phyloP scores from a whole-genome alignment of 37 sponge, comb jelly and placozoan species.

The Crambe crambe region DNA sequence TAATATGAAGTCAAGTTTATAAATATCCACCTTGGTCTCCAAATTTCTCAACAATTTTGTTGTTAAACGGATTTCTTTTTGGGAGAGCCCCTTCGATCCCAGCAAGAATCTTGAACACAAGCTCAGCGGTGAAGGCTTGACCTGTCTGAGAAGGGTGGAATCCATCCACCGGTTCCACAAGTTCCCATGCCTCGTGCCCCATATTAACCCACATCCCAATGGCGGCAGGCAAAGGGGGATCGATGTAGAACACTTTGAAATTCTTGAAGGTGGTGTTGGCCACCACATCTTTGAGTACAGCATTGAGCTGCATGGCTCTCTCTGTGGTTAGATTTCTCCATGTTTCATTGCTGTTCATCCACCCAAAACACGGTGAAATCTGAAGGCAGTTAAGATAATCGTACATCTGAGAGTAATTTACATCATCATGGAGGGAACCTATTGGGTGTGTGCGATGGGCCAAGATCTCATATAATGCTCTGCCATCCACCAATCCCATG shows the following conservation, averaged over 20 bases:
- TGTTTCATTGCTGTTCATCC: slow-evolving; percentile 90
- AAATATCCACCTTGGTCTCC: slow-evolving; percentile 89
- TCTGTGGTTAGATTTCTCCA: slow-evolving; percentile 83
- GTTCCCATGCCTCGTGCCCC: slow-evolving; percentile 79
- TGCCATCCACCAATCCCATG: slow-evolving; percentile 84
- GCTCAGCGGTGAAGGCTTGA: slow-evolving; percentile 66
- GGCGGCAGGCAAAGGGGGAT: slow-evolving; percentile 51
- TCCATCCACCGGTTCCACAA: slow-evolving; percentile 96
- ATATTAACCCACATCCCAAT: slow-evolving; percentile 54
- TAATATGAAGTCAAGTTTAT: background rate
- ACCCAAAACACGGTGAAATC: slow-evolving; percentile 91
- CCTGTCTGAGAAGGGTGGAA: slow-evolving; percentile 84
- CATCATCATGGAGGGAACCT: slow-evolving; percentile 70
- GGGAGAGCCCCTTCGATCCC: slow-evolving; percentile 67
- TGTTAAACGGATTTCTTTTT: slow-evolving; percentile 82
- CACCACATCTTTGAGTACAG: slow-evolving; percentile 56
- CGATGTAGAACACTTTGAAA: slow-evolving; percentile 70
- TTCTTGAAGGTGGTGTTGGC: slow-evolving; percentile 63
- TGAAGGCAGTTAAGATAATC: slow-evolving; percentile 91
- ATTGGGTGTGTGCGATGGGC: slow-evolving; percentile 83
- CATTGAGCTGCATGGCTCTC: slow-evolving; percentile 76
- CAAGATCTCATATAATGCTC: slow-evolving; percentile 77
- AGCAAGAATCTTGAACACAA: slow-evolving; percentile 52
- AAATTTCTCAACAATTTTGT: slow-evolving; percentile 73
- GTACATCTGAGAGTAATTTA: slow-evolving; percentile 82